Conservation (phyloP, 2,797 vertebrate species). For the Cynodonichthys magdalenae region DNA sequence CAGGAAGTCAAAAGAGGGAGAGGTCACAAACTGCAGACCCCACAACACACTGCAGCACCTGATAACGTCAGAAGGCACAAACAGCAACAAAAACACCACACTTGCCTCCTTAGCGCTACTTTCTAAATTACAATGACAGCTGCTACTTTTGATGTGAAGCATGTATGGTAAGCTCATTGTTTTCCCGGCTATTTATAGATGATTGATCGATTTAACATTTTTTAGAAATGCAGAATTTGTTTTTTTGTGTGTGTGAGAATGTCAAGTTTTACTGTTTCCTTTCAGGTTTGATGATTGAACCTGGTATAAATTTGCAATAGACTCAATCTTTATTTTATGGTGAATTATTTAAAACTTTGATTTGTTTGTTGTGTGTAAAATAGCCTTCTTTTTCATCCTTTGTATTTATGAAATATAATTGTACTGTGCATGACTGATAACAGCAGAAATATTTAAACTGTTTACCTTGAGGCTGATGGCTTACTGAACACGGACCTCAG, state of each 20-base stretch:
- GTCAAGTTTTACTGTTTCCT: not conserved
- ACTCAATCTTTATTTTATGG: not conserved
- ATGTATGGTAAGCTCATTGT: constrained; percentile 47
- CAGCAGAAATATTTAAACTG: constrained; percentile 10
- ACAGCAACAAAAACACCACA: constrained; percentile 46
- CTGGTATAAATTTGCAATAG: too few species aligned
- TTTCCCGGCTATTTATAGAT: not conserved
- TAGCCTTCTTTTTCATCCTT: not conserved
- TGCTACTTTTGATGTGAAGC: constrained; percentile 17
- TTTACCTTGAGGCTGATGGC: constrained; percentile 26
- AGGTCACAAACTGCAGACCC: constrained; percentile 69
- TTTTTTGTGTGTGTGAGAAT: not conserved
- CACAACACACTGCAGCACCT: constrained; percentile 55
- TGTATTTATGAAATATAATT: constrained; percentile 10
- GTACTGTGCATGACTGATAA: constrained; percentile 7
- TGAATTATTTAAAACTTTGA: not conserved
- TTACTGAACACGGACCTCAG: constrained; percentile 24
- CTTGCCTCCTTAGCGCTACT: constrained; percentile 6
- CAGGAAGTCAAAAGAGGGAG: constrained; percentile 80
- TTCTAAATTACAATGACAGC: constrained; percentile 22
- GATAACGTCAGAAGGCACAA: constrained; percentile 73
- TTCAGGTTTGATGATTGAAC: too few species aligned
- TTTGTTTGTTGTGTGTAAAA: not conserved
- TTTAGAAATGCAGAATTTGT: not conserved
- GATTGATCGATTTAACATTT: too few species aligned